Percentiles rank a stretch among this genome's conserved stretches.
Conservation (phyloP, 2,113 vertebrate genomes). For the Pelodiscus sinensis region DNA sequence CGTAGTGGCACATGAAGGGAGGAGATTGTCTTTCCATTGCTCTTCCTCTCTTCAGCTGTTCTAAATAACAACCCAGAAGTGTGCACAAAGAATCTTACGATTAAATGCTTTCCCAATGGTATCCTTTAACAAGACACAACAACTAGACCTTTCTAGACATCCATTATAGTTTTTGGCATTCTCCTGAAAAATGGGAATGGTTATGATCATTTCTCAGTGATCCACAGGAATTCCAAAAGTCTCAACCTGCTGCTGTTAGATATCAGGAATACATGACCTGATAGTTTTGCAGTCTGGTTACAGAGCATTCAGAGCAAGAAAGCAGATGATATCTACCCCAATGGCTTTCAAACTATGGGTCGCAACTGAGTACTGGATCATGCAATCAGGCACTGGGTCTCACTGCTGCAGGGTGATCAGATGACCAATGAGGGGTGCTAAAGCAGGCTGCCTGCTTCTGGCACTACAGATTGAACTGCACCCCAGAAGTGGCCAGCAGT, state of each 20-base stretch:
- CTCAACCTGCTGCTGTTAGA: background rate
- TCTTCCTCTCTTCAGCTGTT: background rate
- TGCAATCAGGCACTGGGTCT: too few species aligned
- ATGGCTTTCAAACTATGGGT: too few species aligned
- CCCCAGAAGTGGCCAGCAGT: too few species aligned
- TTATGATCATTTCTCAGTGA: background rate
- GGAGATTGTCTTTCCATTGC: background rate
- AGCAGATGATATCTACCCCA: background rate
- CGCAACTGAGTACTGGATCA: too few species aligned
- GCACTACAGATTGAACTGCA: too few species aligned
- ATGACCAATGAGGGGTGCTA: too few species aligned
- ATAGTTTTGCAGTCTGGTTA: background rate
- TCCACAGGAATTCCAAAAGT: background rate
- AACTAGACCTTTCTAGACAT: background rate
- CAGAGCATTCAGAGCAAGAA: background rate
- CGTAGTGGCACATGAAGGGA: background rate
- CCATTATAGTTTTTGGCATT: background rate
- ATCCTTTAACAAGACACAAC: background rate
- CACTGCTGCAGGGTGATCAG: too few species aligned
- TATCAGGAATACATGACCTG: background rate
- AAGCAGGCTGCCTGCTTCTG: too few species aligned
- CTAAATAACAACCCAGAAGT: background rate
- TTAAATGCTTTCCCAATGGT: background rate
- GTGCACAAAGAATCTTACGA: background rate
- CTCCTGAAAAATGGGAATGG: background rate